Evolutionary conservation across 1,140 invertebrate genomes (phyloP).

Genomic region (Semibalanus balanoides): DNA sequence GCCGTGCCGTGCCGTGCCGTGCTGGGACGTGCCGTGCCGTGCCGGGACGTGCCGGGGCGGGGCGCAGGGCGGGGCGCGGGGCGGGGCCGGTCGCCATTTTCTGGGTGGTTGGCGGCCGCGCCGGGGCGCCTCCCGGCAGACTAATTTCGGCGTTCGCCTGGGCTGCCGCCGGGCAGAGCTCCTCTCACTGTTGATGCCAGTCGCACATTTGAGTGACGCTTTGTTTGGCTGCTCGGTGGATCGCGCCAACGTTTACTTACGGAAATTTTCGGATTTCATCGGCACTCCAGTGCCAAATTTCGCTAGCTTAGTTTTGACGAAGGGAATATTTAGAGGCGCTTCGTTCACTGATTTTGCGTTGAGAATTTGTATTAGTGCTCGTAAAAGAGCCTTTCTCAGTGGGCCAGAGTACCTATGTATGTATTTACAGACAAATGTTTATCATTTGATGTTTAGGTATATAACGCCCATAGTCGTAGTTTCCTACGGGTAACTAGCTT

Average conservation of each 20-base stretch:
- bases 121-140: no score
- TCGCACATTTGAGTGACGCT: not conserved
- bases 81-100: no score
- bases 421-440: not conserved
- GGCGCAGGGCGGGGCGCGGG: no score
- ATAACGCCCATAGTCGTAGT: no score
- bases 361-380: not conserved
- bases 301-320: not conserved
- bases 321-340: not conserved
- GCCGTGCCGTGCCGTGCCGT: slow-evolving; percentile 13
- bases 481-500: no score
- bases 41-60: slow-evolving; percentile 11
- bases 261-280: not conserved
- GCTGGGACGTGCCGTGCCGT: slow-evolving; percentile 15
- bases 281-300: not conserved
- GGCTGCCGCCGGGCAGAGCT: no score
- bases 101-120: no score
- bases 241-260: not conserved
- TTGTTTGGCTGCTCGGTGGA: not conserved
- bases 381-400: not conserved
- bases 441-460: no score
- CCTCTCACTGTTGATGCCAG: not conserved
- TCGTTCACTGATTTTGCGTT: not conserved
- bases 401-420: not conserved
- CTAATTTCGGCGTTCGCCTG: no score